Base-by-base conservation (phyloP, 2,797 vertebrate species). In the Choloepus didactylus region DNA sequence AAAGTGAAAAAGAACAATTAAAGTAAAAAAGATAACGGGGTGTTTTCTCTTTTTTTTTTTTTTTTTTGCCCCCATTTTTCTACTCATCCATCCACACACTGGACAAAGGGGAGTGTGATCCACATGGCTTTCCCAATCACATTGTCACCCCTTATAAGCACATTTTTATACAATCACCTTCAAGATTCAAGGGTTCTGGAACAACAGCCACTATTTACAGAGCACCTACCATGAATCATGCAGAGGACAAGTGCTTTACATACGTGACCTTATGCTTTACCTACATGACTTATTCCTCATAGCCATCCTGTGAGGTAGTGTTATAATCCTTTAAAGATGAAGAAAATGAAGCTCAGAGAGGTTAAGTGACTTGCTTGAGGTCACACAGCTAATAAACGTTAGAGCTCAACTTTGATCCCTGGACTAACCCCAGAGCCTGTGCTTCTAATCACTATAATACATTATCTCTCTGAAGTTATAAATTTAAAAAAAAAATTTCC, bases 371-470 rank as follows among this genome's bases (percentile, higher is more conserved):
- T 88, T 83, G 72, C 51, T 6, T 38, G 10, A 69, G 70, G 86
- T 79, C 23, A 64, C 81, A 82, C 44, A 77, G 64, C 73, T 85
- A 12, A 90, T 72, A 91, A 85, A 85, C 29, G 14, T 54, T n/a
- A n/a, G 51, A 19, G 51, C 38, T 60, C 29, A 95, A 70, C 62
- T 86, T 82, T 21, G 35, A 76, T 69, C 67, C 56, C 31, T 82
- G 23, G 11, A 54, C 23, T 79, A 44, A 70, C 44, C 85, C 16
- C 7, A 86, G 62, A 94, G 35, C 5, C 35, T 16, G 5, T 23
- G 23, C 18, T 77, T 95, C 60, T 66, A 69, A 81, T n/a, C 2
- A 8, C 86, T n/a, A 35, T 54, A 72, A 79, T 19, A 35, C 51
- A n/a, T 15, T 31, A 10, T 35, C 67, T 38, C 54, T 76, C 84